A percentile compares a stretch with the other conserved stretches of the same genome.
These are phyloP conservation scores for Mellilla xanthometata DNA, from an alignment of 2,888 invertebrate species.

Conservation along the genomic window DNA sequence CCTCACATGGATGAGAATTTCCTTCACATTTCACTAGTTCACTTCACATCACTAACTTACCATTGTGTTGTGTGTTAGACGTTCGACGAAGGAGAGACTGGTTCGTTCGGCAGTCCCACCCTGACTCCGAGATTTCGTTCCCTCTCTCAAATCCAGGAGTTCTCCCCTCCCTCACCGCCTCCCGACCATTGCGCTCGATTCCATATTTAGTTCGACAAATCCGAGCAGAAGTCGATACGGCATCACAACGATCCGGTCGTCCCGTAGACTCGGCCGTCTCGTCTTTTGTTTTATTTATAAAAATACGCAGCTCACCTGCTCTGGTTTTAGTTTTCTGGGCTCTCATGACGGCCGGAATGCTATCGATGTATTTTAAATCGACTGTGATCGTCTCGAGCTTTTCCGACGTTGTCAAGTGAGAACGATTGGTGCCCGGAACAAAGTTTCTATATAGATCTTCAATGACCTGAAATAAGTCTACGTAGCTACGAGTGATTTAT, in stretches of 20 bases:
- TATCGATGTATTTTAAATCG: slow-evolving; percentile 29
- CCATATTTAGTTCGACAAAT: slow-evolving; percentile 78
- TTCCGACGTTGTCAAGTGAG: slow-evolving; percentile 27
- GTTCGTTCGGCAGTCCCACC: slow-evolving; percentile 78
- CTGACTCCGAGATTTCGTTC: slow-evolving; percentile 71
- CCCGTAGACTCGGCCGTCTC: slow-evolving; percentile 49
- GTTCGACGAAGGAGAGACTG: slow-evolving; percentile 79
- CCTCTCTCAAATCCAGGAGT: slow-evolving; percentile 55
- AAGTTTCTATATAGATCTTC: slow-evolving; percentile 6
- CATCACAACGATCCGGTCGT: slow-evolving; percentile 59
- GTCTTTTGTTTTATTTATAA: slow-evolving; percentile 51
- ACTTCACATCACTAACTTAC: slow-evolving; percentile 58
- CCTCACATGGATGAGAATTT: slow-evolving; percentile 33
- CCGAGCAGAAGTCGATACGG: slow-evolving; percentile 55
- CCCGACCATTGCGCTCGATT: slow-evolving; percentile 48
- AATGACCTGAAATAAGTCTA: slow-evolving; percentile 2
- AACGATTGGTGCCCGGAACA: slow-evolving; percentile 5
- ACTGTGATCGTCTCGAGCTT: slow-evolving; percentile 9
- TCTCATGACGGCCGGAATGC: slow-evolving; percentile 35
- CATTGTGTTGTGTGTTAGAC: slow-evolving; percentile 73
- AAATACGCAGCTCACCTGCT: slow-evolving; percentile 65
- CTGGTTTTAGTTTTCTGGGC: slow-evolving; percentile 46
- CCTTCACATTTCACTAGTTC: slow-evolving; percentile 46
- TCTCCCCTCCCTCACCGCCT: slow-evolving; percentile 43
- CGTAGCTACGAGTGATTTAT: background rate